Conservation (phyloP, 1,140 invertebrate species). For the Phocides pigmalion region DNA sequence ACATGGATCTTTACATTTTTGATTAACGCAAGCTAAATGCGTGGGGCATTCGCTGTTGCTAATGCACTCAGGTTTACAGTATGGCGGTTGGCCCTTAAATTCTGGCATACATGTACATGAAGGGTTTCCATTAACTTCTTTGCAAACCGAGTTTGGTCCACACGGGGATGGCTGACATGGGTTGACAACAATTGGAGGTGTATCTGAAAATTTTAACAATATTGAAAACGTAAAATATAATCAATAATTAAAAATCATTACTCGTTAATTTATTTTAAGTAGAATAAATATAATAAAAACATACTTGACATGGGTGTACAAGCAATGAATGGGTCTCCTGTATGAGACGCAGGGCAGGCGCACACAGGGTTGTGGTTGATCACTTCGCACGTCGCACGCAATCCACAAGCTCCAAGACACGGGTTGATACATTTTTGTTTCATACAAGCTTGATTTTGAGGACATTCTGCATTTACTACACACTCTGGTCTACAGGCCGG, state of each 20-base stretch:
- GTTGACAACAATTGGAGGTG: constrained; percentile 71
- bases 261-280: neutral
- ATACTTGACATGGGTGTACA: constrained; percentile 78
- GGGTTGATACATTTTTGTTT: constrained; percentile 92
- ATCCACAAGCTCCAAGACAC: constrained; percentile 90
- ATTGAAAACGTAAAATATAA: constrained; percentile 7
- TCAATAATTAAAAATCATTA: neutral
- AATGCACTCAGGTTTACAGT: constrained; percentile 91
- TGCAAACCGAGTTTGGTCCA: constrained; percentile 89
- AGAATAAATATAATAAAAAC: constrained; percentile 18
- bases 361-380: constrained; percentile 89
- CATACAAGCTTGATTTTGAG: constrained; percentile 89
- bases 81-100: constrained; percentile 89
- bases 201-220: constrained; percentile 49
- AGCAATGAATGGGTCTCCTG: constrained; percentile 86
- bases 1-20: constrained; percentile 90
- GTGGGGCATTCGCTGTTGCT: constrained; percentile 87
- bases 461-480: constrained; percentile 89
- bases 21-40: constrained; percentile 87
- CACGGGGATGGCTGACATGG: constrained; percentile 89
- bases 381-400: constrained; percentile 89
- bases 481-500: constrained; percentile 93
- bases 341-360: constrained; percentile 82
- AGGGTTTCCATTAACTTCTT: constrained; percentile 85
- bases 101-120: constrained; percentile 88